Evolutionary conservation across 30 jellyfish, hydroid and myxozoan species (phyloP), one percentile per base, ranked within the genome.

Genomic region (Sanderia malayensis): DNA sequence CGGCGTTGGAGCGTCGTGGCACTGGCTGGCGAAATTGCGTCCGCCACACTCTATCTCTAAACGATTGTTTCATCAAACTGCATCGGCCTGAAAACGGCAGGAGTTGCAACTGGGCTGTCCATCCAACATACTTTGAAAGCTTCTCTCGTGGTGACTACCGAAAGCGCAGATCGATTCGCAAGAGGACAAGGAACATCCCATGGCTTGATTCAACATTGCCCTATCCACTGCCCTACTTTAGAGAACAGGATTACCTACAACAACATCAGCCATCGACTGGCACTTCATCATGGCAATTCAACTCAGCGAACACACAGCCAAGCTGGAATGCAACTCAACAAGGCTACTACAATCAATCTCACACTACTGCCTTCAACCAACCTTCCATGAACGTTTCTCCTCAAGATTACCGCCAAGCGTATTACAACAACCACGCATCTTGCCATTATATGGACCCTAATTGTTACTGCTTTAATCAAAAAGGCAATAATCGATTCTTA

Each of bases 11-110:
- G 25, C 52, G 85, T 25, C 86, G 96, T 31, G 98, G 98, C 65
- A 79, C 95, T 25, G 98, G 98, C 61, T 92, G 98, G 98, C 59
- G 98, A 21, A 92, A 92, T 70, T 92, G 98, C 58, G 98, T 92
- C 27, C 93, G 98, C 20, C 98, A 92, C 68, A 92, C 98, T 11
- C 71, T 92, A 25, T 92, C 98, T 49, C 67, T 92, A 28, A 92
- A 85, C 68, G 98, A 92, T 64, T 92, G 98, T 79, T 92, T 92
- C 76, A 65, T 92, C 64, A 92, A 92, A 46, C 85, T 85, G 15
- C 95, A 92, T 32, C 91, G 98, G 33, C 98, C 98, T 0, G 98
- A 92, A 58, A 92, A 92, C 57, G 98, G 98, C 6, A 87, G 98
- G 10, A 84, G 96, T 79, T 92, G 98, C 63, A 85, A 92, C 70